Conservation (phyloP, 2,113 vertebrate genomes). For the Nestor notabilis region DNA sequence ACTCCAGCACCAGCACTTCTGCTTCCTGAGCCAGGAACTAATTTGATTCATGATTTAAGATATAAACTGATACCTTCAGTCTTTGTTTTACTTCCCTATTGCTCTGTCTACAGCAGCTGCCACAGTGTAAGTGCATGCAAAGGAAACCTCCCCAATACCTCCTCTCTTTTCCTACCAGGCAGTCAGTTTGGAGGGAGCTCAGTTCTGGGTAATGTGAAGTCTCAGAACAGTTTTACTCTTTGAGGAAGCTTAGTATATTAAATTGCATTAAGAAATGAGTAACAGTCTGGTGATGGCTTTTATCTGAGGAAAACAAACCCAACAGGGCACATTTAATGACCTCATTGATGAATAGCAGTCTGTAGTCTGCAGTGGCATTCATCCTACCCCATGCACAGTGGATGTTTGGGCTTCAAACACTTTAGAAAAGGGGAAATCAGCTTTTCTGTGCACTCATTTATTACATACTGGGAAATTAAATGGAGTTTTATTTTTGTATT, state of each 20-base stretch:
- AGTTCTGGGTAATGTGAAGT: background rate
- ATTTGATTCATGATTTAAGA: background rate
- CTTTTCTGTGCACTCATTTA: background rate
- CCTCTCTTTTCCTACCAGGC: background rate
- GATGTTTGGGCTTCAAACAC: background rate
- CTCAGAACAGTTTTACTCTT: background rate
- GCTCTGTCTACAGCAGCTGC: background rate
- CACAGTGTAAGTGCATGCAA: too few species aligned
- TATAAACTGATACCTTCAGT: background rate
- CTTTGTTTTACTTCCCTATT: background rate
- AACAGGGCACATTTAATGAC: background rate
- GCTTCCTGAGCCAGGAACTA: background rate
- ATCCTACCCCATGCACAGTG: background rate
- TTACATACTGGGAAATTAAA: background rate
- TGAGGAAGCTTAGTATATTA: background rate
- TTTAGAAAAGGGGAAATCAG: background rate
- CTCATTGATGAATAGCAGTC: background rate
- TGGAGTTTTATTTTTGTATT: background rate
- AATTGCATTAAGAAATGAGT: background rate
- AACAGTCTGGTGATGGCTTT: background rate
- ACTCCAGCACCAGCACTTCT: background rate
- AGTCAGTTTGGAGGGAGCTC: background rate
- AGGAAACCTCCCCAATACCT: background rate
- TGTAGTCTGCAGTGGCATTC: background rate
- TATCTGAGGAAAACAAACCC: background rate